phyloP scores from a whole-genome alignment of 2,113 vertebrate genomes.

The Trichechus manatus region DNA sequence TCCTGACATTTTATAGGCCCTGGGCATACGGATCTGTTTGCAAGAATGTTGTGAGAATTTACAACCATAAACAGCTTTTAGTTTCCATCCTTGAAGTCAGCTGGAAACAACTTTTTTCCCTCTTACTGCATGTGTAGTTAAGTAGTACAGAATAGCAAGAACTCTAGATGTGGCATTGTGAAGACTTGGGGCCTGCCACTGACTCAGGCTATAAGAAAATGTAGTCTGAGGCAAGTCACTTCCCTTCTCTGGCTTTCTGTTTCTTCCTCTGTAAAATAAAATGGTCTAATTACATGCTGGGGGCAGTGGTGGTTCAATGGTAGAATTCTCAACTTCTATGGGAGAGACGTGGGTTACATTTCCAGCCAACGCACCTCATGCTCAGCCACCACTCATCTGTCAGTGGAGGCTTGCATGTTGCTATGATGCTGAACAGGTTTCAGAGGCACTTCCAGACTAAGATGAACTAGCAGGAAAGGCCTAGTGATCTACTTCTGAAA shows the following conservation, averaged over 20 bases:
- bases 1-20: neutral
- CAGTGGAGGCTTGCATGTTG: too few relatives aligned
- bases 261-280: constrained; percentile 34
- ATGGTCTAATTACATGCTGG: neutral
- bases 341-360: too few relatives aligned
- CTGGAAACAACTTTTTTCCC: constrained; percentile 33
- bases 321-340: too few relatives aligned
- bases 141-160: neutral
- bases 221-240: neutral
- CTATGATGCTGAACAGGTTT: too few relatives aligned
- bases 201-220: neutral
- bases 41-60: constrained; percentile 7
- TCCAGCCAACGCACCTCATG: too few relatives aligned
- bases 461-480: too few relatives aligned
- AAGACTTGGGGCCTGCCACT: neutral
- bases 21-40: constrained; percentile 1
- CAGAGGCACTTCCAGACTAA: too few relatives aligned
- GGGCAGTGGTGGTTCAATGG: too few relatives aligned
- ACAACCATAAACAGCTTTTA: constrained; percentile 30
- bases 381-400: too few relatives aligned
- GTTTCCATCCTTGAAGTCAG: neutral
- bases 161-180: neutral
- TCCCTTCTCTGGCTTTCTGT: neutral
- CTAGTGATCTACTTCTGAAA: too few relatives aligned
- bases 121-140: neutral